Evolutionary conservation across 1,140 invertebrate genomes (phyloP).

Genomic region (Chionoecetes opilio): DNA sequence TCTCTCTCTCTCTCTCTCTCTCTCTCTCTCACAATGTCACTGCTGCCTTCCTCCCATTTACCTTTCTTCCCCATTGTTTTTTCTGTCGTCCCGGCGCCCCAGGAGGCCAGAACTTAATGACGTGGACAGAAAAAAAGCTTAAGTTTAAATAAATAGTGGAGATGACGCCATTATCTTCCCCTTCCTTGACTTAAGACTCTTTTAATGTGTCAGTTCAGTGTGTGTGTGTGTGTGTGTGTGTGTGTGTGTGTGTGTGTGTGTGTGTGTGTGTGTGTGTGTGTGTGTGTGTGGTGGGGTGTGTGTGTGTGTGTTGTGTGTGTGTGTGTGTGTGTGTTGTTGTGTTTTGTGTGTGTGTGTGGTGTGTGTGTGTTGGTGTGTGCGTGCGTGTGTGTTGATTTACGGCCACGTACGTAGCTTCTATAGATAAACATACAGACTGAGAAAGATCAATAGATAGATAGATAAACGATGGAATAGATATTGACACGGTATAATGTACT

Average conservation of each 20-base stretch:
- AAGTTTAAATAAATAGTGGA: neutral
- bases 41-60: too few species aligned
- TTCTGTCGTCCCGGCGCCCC: neutral
- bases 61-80: too few species aligned
- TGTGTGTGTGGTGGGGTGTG: neutral
- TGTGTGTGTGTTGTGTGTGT: too few species aligned
- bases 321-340: too few species aligned
- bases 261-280: neutral
- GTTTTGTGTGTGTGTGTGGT: too few species aligned
- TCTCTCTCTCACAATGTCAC: slow-evolving; percentile 27
- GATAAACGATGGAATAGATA: too few species aligned
- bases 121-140: neutral
- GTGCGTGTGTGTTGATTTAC: too few species aligned
- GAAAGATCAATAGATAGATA: too few species aligned
- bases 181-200: neutral
- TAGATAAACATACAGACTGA: too few species aligned
- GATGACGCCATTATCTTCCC: neutral
- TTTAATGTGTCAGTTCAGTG: neutral
- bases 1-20: neutral
- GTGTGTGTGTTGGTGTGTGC: too few species aligned
- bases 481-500: too few species aligned
- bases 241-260: slow-evolving; percentile 17
- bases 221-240: slow-evolving; percentile 27
- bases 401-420: too few species aligned
- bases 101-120: neutral